A percentile compares a stretch with the other conserved stretches of the same genome.
These are phyloP conservation scores for Spondyliosoma cantharus DNA, from an alignment of 2,797 vertebrate genomes.

Conservation along the genomic window DNA sequence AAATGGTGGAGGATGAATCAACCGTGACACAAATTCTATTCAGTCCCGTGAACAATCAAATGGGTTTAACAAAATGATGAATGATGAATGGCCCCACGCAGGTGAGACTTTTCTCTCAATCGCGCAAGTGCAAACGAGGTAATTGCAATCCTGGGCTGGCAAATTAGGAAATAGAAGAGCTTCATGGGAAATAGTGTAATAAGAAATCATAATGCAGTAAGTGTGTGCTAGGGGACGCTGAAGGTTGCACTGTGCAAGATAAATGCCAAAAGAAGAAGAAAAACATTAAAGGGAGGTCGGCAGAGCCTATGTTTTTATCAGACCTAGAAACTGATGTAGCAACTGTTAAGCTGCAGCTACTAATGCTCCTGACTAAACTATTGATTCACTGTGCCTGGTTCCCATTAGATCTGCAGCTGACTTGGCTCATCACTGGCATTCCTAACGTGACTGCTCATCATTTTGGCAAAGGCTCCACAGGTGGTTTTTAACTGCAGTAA, in stretches of 20 bases:
- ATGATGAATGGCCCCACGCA: conserved; percentile 38
- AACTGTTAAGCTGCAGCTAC: not conserved
- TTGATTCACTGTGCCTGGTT: conserved; percentile 11
- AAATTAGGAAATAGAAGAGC: conserved; percentile 20
- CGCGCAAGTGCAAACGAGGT: conserved; percentile 2
- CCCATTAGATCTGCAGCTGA: conserved; percentile 28
- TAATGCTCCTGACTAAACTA: conserved; percentile 2
- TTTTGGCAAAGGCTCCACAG: conserved; percentile 31
- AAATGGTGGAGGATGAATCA: conserved; percentile 45
- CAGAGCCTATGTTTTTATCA: conserved; percentile 18
- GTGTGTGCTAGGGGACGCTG: conserved; percentile 13
- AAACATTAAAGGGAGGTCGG: conserved; percentile 9
- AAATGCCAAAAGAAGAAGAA: conserved; percentile 6
- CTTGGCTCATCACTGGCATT: conserved; percentile 43
- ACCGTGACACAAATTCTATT: conserved; percentile 53
- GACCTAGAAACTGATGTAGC: not conserved
- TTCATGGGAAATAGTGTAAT: conserved; percentile 20
- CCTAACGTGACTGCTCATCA: conserved; percentile 12
- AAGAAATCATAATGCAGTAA: not conserved
- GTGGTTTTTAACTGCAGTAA: conserved; percentile 14
- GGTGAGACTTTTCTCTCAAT: conserved; percentile 23
- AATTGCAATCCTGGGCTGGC: conserved; percentile 17
- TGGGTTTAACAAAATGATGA: conserved; percentile 38
- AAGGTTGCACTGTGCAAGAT: not conserved
- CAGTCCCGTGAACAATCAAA: conserved; percentile 18